Evolutionary conservation across 2,888 invertebrate genomes (phyloP).

Genomic region (Trypoxylon attenuatum): DNA sequence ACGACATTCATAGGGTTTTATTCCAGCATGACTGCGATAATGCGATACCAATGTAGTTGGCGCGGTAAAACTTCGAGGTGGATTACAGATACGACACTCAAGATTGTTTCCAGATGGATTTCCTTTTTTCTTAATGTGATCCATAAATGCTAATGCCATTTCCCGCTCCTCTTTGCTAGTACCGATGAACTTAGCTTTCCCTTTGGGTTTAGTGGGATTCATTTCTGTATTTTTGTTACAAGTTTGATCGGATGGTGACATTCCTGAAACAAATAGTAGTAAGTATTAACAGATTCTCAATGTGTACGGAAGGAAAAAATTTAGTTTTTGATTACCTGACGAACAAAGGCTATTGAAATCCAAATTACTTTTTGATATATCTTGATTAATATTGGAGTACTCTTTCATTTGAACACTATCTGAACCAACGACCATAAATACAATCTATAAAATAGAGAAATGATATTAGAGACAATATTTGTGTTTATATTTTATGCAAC

Average conservation of each 20-base stretch:
- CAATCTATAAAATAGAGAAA: conserved; percentile 64
- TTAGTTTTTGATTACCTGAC: conserved; percentile 45
- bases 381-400: conserved; percentile 58
- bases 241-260: conserved; percentile 36
- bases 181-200: conserved; percentile 75
- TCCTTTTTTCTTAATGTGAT: conserved; percentile 72
- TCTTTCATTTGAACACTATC: conserved; percentile 69
- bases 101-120: conserved; percentile 72
- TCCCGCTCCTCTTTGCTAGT: conserved; percentile 75
- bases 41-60: conserved; percentile 78
- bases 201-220: conserved; percentile 70
- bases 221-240: conserved; percentile 35
- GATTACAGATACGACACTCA: conserved; percentile 77
- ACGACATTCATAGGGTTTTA: conserved; percentile 78
- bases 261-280: conserved; percentile 27
- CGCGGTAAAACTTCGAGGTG: conserved; percentile 77
- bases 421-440: conserved; percentile 70
- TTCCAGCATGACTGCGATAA: conserved; percentile 79
- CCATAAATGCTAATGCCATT: conserved; percentile 76
- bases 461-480: neutral
- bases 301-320: neutral
- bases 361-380: conserved; percentile 50
- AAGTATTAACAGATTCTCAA: neutral
- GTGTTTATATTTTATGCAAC: neutral
- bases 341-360: conserved; percentile 36